Percentiles rank a stretch among this genome's conserved stretches.
Evolutionary conservation across 2,888 invertebrate genomes (phyloP).

Genomic region (Gandaritis pyraliata): DNA sequence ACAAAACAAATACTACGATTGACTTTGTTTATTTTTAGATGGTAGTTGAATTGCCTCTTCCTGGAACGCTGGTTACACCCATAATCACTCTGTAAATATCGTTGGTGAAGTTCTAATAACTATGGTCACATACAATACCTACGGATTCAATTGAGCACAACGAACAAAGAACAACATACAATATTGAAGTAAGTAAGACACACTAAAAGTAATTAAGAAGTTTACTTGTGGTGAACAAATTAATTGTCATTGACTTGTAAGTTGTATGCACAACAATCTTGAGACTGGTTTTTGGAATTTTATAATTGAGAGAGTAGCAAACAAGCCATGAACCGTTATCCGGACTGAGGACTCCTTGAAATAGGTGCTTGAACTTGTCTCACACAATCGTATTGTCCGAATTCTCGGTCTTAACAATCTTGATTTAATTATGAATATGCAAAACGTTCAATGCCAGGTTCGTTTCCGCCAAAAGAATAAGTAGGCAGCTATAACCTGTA

Average conservation of each 20-base stretch:
- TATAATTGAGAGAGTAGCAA: constrained; percentile 10
- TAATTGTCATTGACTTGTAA: constrained; percentile 21
- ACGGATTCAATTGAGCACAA: constrained; percentile 26
- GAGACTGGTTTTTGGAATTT: constrained; percentile 14
- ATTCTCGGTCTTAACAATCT: constrained; percentile 35
- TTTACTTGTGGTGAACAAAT: constrained; percentile 25
- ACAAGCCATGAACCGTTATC: constrained; percentile 1
- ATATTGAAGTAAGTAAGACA: constrained; percentile 23
- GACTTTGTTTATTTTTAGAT: constrained; percentile 78
- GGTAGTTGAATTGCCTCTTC: constrained; percentile 75
- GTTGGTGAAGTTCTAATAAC: constrained; percentile 47
- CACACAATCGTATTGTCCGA: constrained; percentile 22
- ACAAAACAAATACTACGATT: constrained; percentile 74
- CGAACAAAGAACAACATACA: constrained; percentile 27
- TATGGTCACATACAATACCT: constrained; percentile 33
- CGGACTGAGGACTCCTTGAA: constrained; percentile 21
- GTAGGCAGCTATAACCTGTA: constrained; percentile 82
- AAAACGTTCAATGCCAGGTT: constrained; percentile 68
- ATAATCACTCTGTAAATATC: constrained; percentile 74
- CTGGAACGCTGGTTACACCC: constrained; percentile 69
- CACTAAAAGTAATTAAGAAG: constrained; percentile 19
- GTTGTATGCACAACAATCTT: constrained; percentile 9
- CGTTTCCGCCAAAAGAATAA: constrained; percentile 82
- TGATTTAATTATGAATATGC: constrained; percentile 58
- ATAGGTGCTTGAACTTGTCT: constrained; percentile 29